Evolutionary conservation across 2,888 invertebrate genomes (phyloP), one percentile per base, ranked within the genome.

Genomic region (Kuschelorhynchus macadamiae): DNA sequence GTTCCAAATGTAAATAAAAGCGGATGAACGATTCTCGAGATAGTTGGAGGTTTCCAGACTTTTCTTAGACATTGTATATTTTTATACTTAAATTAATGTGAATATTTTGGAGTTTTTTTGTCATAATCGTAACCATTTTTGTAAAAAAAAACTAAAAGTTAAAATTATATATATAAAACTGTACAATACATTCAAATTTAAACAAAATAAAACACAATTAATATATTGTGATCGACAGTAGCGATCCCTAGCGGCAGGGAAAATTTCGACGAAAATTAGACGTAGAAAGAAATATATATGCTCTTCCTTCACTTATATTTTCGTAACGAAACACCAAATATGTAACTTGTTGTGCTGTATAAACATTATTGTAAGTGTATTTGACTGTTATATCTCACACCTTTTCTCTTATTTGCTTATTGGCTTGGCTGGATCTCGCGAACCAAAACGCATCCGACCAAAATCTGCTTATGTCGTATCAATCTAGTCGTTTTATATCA

Each of bases 401-500:
- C 42, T 65, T 59, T 63, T 46, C 52, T 21, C 36, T 66, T 14
- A 39, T 56, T 78, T 81, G 82, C 82, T 82, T 82, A 80, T 83
- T 82, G 82, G 83, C 82, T 82, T 82, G 82, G 83, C 82, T 82
- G 82, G 82, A 82, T 80, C 77, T 79, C 77, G 82, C 82, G 82
- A 57, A 57, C 47, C 57, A 59, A 57, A 57, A 42, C 65, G 65
- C 56, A 59, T 82, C 80, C 79, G 81, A 81, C 81, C 81, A 82
- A 79, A 77, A 73, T 74, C 78, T 80, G 80, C 81, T 81, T 81
- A 80, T 75, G 78, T 79, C 76, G 46, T 59, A 60, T 82, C n/a
- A n/a, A n/a, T 30, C 81, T 83, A 83, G 82, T 83, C 82, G 81
- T 82, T 83, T 82, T 83, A 82, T 82, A 82, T 82, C 80, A 81